Evolutionary conservation across 64 coral and sea anemone species (phyloP), one percentile per base, ranked within the genome.

Genomic region (Stichodactyla mertensii): DNA sequence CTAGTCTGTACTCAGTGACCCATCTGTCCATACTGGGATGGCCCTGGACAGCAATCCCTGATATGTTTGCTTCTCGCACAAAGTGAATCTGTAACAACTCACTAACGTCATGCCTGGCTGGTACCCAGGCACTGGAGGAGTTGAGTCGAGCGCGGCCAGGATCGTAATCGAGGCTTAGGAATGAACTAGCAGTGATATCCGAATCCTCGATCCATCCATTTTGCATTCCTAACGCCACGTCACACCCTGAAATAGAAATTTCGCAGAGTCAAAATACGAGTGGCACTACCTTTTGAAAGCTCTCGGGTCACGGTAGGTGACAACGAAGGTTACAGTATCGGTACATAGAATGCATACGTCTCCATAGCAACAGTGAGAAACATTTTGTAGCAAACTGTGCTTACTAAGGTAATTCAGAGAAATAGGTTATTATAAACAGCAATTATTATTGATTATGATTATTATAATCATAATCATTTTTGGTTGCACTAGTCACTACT

Each of bases 81-180:
- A 97, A 93, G 86, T 97, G 79, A 85, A 97, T 88, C 88, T 97
- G 94, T 8, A 97, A 62, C 77, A 97, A 87, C 79, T 97, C 91
- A 13, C 86, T 81, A 16, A 66, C 71, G 23, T 61, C 80, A 57
- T 93, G 91, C 61, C 31, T 87, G 20, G 77, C 80, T 67, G 94
- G 94, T 87, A 90, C 89, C 94, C 94, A 97, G 74, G 94, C 94
- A 5, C 88, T 87, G 14, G 77, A 86, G 5, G 89, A 90, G 82
- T 97, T 89, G 57, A 97, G 94, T 74, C 94, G 91, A 69, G 94
- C 94, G 6, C 86, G 84, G 57, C 80, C 94, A 5, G 94, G 94
- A 27, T 96, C 94, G 13, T 88, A 77, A 16, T 80, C 86, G 14
- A 87, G n/a, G 55, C 81, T 89, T 0, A 62, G 54, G 20, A 96